phyloP scores from a whole-genome alignment of 2,113 vertebrate species.

The Chlamydotis undulata region DNA sequence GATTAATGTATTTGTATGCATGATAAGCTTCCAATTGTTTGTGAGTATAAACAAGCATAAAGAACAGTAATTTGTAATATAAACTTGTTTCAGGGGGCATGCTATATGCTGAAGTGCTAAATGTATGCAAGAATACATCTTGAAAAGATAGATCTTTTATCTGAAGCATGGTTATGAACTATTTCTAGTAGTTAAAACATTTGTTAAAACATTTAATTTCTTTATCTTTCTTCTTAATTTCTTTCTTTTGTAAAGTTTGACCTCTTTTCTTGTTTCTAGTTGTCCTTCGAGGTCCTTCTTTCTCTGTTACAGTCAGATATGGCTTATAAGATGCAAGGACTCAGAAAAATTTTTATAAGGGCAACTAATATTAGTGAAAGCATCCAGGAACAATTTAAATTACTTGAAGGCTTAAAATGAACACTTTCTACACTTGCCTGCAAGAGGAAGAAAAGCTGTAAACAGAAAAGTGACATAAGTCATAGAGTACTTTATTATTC shows the following conservation, averaged over 20 bases:
- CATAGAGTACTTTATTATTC: not conserved
- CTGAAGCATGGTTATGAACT: not conserved
- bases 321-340: not conserved
- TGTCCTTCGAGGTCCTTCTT: not conserved
- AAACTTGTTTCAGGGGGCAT: not conserved
- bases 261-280: not conserved
- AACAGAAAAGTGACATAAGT: conserved; percentile 1
- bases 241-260: not conserved
- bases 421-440: not conserved
- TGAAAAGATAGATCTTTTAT: not conserved
- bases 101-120: not conserved
- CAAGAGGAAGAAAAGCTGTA: not conserved
- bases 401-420: not conserved
- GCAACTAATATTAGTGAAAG: not conserved
- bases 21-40: not conserved
- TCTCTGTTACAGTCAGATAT: not conserved
- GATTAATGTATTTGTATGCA: not conserved
- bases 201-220: not conserved
- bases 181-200: not conserved
- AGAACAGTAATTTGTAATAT: not conserved
- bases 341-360: not conserved
- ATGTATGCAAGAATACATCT: not conserved
- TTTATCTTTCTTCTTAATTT: not conserved
- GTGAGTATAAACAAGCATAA: not conserved
- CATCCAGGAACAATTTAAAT: not conserved